Evolutionary conservation across 1,140 invertebrate species (phyloP).

Genomic region (Antheraea mylitta): DNA sequence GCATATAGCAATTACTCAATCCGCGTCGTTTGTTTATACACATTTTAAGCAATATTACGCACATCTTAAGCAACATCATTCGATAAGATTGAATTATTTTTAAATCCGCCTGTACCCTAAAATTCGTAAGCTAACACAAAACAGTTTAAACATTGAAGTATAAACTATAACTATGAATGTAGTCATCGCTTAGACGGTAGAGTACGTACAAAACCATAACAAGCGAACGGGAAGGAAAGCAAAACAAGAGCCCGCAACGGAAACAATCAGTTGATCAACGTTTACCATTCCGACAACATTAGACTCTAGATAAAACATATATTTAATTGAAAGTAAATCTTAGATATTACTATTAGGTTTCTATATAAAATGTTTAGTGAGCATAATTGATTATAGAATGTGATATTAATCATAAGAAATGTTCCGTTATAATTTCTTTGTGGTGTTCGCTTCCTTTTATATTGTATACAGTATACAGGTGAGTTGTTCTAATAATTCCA

Average conservation of each 20-base stretch:
- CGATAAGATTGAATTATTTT: neutral
- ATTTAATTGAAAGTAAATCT: slow-evolving; percentile 8
- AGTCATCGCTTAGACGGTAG: slow-evolving; percentile 18
- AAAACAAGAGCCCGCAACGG: slow-evolving; percentile 42
- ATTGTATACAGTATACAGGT: slow-evolving; percentile 56
- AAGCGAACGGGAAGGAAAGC: slow-evolving; percentile 32
- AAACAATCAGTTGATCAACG: slow-evolving; percentile 27
- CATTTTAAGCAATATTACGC: no score
- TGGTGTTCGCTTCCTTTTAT: slow-evolving; percentile 35
- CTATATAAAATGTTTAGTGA: slow-evolving; percentile 16
- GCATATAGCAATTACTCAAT: no score
- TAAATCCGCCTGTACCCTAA: neutral
- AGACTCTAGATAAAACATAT: neutral
- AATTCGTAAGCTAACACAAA: neutral
- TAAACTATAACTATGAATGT: slow-evolving; percentile 7
- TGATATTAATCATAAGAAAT: slow-evolving; percentile 40
- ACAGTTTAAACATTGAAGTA: slow-evolving; percentile 8
- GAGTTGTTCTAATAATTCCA: neutral
- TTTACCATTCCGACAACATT: slow-evolving; percentile 32
- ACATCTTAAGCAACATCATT: no score
- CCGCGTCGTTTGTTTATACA: no score
- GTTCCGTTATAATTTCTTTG: slow-evolving; percentile 47
- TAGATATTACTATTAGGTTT: slow-evolving; percentile 12
- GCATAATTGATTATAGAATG: slow-evolving; percentile 33
- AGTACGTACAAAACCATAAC: slow-evolving; percentile 40